Evolutionary conservation across 2,113 vertebrate genomes (phyloP).

Genomic region (Pteronura brasiliensis): DNA sequence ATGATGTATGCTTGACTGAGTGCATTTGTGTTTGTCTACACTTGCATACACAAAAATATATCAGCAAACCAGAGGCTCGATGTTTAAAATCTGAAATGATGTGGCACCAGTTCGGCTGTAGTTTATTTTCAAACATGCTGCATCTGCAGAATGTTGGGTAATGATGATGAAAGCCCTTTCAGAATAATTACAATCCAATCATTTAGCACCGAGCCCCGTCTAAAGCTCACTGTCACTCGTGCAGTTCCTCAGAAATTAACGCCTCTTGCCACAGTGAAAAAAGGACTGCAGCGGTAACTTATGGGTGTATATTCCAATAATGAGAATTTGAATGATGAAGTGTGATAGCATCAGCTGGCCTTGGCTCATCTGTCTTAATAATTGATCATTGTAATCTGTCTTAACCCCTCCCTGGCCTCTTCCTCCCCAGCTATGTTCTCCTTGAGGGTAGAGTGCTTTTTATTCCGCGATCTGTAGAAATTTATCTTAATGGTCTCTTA

Average conservation of each 20-base stretch:
- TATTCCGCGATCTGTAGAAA: not conserved
- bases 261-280: not conserved
- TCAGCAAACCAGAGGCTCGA: constrained; percentile 52
- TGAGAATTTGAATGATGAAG: constrained; percentile 54
- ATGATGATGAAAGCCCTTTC: constrained; percentile 76
- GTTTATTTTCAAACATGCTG: constrained; percentile 79
- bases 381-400: constrained; percentile 23
- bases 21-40: constrained; percentile 53
- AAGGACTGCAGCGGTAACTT: not conserved
- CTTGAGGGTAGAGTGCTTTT: not conserved
- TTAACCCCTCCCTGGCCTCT: constrained; percentile 21
- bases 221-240: constrained; percentile 54
- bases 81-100: constrained; percentile 65
- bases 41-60: constrained; percentile 61
- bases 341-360: not conserved
- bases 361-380: constrained; percentile 44
- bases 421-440: not conserved
- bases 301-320: constrained; percentile 21
- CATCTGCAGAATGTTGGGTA: constrained; percentile 66
- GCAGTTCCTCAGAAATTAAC: constrained; percentile 11
- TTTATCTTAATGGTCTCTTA: not conserved
- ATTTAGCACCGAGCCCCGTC: constrained; percentile 13
- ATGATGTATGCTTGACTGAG: constrained; percentile 14
- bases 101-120: constrained; percentile 20
- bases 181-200: constrained; percentile 74